Conservation (phyloP, 2,113 vertebrate genomes). For the Grallaria varia region DNA sequence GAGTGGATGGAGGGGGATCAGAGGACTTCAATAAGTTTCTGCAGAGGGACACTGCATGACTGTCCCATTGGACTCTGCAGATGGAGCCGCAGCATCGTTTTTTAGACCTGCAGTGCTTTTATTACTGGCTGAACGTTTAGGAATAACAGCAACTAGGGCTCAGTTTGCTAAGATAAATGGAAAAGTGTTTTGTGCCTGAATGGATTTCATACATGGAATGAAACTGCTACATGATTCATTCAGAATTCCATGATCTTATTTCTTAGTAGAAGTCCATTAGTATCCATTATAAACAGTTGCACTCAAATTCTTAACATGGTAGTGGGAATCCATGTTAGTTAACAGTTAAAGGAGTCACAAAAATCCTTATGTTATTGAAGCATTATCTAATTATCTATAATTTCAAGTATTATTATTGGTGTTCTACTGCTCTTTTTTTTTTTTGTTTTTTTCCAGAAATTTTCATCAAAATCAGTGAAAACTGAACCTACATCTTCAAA, state of each 20-base stretch:
- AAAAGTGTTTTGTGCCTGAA: background rate
- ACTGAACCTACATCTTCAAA: background rate
- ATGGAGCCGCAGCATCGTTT: background rate
- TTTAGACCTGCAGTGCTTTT: background rate
- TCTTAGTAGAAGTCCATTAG: background rate
- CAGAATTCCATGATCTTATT: background rate
- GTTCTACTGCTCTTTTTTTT: background rate
- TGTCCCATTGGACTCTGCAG: background rate
- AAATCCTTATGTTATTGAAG: background rate
- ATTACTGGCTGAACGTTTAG: background rate
- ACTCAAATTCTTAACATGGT: background rate
- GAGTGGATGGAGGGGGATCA: background rate
- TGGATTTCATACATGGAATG: background rate
- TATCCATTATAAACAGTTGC: background rate
- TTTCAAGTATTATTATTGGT: background rate
- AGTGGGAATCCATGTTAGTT: background rate
- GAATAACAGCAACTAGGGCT: background rate
- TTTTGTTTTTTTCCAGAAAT: background rate
- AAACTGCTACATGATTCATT: background rate
- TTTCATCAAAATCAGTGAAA: background rate
- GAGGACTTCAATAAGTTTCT: background rate
- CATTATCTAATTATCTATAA: background rate
- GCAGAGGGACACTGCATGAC: background rate
- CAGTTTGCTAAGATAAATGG: background rate
- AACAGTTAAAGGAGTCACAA: background rate